These are phyloP conservation scores for Merodon equestris DNA, from an alignment of 2,888 invertebrate genomes.

Conservation along the genomic window DNA sequence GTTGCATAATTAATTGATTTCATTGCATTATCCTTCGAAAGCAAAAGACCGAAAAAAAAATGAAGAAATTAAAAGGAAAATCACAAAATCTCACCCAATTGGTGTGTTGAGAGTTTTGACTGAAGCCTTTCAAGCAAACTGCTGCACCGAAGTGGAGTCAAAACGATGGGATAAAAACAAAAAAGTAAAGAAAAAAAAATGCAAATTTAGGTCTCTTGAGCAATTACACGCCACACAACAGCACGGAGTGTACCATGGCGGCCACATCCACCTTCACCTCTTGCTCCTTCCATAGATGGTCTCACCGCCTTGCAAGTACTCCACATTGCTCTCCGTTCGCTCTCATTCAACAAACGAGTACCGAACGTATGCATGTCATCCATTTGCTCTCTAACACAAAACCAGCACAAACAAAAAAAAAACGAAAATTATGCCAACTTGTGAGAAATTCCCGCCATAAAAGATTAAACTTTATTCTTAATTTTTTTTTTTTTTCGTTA, in stretches of 20 bases:
- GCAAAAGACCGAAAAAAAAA: no score
- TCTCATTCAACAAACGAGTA: constrained; percentile 42
- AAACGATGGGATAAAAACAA: not conserved
- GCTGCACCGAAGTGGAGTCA: not conserved
- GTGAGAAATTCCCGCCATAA: constrained; percentile 67
- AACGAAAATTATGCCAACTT: constrained; percentile 67
- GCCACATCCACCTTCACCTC: constrained; percentile 15
- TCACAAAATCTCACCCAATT: constrained; percentile 52
- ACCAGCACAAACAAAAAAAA: constrained; percentile 4
- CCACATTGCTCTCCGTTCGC: constrained; percentile 17
- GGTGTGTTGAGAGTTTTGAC: constrained; percentile 35
- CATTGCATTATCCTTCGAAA: constrained; percentile 38
- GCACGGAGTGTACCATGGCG: constrained; percentile 18
- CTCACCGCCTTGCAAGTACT: no score
- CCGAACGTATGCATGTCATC: constrained; percentile 59
- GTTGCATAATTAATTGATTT: constrained; percentile 68
- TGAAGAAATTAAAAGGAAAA: constrained; percentile 25
- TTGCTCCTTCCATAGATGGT: no score
- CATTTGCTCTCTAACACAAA: constrained; percentile 66
- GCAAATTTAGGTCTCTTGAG: constrained; percentile 67
- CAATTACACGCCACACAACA: constrained; percentile 52
- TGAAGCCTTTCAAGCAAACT: constrained; percentile 18
- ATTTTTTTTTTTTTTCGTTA: constrained; percentile 2
- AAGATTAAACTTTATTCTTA: constrained; percentile 57
- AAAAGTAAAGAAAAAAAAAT: constrained; percentile 32